A percentile compares a stretch with the other conserved stretches of the same genome.
Conservation (phyloP, 2,113 vertebrate species). For the Beaufortia kweichowensis region DNA sequence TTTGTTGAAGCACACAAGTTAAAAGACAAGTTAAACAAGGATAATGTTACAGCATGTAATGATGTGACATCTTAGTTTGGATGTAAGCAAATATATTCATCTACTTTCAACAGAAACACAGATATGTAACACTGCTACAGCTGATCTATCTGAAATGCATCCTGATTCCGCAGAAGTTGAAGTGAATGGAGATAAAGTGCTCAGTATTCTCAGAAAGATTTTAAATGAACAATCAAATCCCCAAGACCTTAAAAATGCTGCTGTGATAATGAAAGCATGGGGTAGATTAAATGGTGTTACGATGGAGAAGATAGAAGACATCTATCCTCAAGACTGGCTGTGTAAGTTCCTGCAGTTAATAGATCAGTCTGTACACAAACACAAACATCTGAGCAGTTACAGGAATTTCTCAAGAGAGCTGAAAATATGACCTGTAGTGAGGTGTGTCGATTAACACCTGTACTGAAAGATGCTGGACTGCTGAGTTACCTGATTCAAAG, state of each 20-base stretch:
- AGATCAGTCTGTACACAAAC: slow-evolving; percentile 26
- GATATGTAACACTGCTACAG: background rate
- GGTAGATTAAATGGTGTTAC: background rate
- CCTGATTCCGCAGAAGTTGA: background rate
- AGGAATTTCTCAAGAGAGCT: slow-evolving; percentile 13
- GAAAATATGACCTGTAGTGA: background rate
- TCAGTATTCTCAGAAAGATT: background rate
- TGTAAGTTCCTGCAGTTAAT: slow-evolving; percentile 25
- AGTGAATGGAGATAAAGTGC: background rate
- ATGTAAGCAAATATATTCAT: background rate
- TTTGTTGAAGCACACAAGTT: background rate
- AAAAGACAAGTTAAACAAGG: too few species aligned
- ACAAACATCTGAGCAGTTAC: background rate
- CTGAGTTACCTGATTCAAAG: slow-evolving; percentile 11
- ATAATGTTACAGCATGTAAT: background rate
- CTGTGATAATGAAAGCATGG: slow-evolving; percentile 15
- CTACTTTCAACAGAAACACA: background rate
- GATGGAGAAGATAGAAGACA: background rate
- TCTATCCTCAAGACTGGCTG: background rate
- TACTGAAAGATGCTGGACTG: background rate
- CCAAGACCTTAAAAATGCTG: background rate
- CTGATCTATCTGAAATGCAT: background rate
- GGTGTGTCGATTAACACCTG: slow-evolving; percentile 33
- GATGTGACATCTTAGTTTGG: background rate
- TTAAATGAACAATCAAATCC: background rate